A percentile compares a stretch with the other conserved stretches of the same genome.
Evolutionary conservation across 2,888 invertebrate genomes (phyloP).

Genomic region (Leptinotarsa juncta): DNA sequence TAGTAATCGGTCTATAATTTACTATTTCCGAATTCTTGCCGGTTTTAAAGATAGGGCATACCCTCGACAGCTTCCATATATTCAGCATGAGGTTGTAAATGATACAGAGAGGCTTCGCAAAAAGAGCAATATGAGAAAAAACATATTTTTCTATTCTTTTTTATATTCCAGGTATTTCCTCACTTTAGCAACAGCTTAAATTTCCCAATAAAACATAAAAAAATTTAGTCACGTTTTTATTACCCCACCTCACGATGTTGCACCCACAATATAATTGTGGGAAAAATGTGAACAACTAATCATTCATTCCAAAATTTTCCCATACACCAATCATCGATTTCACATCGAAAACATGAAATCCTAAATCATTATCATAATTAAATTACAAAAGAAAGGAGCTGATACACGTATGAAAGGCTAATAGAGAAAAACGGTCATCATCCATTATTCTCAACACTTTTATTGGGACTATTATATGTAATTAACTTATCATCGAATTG

Average conservation of each 20-base stretch:
- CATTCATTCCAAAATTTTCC: slow-evolving; percentile 5
- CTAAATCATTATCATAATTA: slow-evolving; percentile 11
- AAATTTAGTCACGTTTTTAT: not conserved
- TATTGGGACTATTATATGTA: slow-evolving; percentile 16
- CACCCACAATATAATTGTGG: slow-evolving; percentile 9
- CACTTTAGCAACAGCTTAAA: no score
- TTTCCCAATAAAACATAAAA: no score
- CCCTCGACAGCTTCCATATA: no score
- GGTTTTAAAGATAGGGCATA: no score
- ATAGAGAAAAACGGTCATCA: slow-evolving; percentile 8
- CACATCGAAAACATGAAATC: slow-evolving; percentile 5
- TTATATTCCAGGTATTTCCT: no score
- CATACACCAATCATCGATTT: slow-evolving; percentile 14
- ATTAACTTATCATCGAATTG: slow-evolving; percentile 11
- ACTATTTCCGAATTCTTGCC: no score
- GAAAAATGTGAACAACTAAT: not conserved
- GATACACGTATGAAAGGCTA: not conserved
- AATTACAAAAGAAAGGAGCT: slow-evolving; percentile 4
- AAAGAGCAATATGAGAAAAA: no score
- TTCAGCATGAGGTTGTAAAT: no score
- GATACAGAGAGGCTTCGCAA: no score
- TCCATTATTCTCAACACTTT: slow-evolving; percentile 13
- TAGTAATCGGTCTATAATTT: no score
- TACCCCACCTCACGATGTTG: not conserved
- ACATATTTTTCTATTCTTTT: no score